Conservation (phyloP, 2,888 invertebrate genomes). For the Lapara coniferarum region DNA sequence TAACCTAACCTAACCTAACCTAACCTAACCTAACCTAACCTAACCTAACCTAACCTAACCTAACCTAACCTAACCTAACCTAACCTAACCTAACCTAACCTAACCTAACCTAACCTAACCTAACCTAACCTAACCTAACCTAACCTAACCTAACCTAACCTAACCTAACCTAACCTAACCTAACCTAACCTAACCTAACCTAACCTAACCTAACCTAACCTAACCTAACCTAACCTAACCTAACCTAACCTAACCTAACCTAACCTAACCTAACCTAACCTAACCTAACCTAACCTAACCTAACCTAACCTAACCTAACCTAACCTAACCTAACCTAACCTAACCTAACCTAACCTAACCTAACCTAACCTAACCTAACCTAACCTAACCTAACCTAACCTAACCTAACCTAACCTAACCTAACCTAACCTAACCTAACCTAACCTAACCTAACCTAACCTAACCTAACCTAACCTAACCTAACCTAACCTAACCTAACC, state of each 20-base stretch:
- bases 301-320: conserved; percentile 36
- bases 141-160: conserved; percentile 29
- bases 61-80: conserved; percentile 35
- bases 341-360: conserved; percentile 36
- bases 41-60: conserved; percentile 38
- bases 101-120: conserved; percentile 32
- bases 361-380: conserved; percentile 36
- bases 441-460: conserved; percentile 37
- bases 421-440: conserved; percentile 38
- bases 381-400: conserved; percentile 36
- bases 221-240: conserved; percentile 30
- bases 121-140: conserved; percentile 31
- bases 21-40: conserved; percentile 40
- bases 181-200: conserved; percentile 24
- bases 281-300: conserved; percentile 37
- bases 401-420: conserved; percentile 35
- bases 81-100: conserved; percentile 34
- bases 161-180: conserved; percentile 31
- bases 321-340: conserved; percentile 35
- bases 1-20: conserved; percentile 42
- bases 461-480: conserved; percentile 37
- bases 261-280: conserved; percentile 33
- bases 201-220: conserved; percentile 27
- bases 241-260: conserved; percentile 31
- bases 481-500: conserved; percentile 38